These are phyloP conservation scores for Pipistrellus pipistrellus DNA, from an alignment of 2,797 vertebrate genomes.

Conservation along the genomic window DNA sequence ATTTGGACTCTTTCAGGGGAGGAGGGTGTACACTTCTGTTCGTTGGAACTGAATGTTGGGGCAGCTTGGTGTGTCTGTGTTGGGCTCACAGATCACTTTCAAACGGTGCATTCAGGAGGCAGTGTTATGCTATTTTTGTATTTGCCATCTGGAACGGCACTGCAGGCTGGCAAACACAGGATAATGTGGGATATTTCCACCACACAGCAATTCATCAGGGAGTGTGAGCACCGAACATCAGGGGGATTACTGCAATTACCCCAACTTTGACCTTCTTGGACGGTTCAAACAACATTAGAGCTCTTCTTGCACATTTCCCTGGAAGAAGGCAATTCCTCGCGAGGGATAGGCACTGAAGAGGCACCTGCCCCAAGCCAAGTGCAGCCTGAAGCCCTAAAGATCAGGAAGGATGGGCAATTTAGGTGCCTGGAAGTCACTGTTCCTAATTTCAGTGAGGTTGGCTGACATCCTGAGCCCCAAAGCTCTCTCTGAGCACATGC, in stretches of 20 bases:
- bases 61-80: constrained; percentile 68
- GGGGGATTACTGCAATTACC: constrained; percentile 71
- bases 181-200: constrained; percentile 83
- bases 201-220: constrained; percentile 75
- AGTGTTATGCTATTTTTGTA: constrained; percentile 84
- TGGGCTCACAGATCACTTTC: constrained; percentile 78
- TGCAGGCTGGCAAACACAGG: constrained; percentile 84
- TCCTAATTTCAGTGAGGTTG: neutral
- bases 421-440: neutral
- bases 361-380: neutral
- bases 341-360: neutral
- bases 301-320: constrained; percentile 36
- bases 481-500: neutral
- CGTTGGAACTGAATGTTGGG: constrained; percentile 36
- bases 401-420: neutral
- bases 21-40: neutral
- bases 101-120: constrained; percentile 79
- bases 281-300: constrained; percentile 14
- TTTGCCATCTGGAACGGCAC: constrained; percentile 88
- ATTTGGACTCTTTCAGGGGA: neutral
- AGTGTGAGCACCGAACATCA: constrained; percentile 77
- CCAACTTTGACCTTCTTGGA: constrained; percentile 78
- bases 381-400: neutral
- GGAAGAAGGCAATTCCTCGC: fast-evolving
- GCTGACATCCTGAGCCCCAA: constrained; percentile 10